Base-by-base conservation (phyloP, 2,113 vertebrate species). In the Numenius arquata region DNA sequence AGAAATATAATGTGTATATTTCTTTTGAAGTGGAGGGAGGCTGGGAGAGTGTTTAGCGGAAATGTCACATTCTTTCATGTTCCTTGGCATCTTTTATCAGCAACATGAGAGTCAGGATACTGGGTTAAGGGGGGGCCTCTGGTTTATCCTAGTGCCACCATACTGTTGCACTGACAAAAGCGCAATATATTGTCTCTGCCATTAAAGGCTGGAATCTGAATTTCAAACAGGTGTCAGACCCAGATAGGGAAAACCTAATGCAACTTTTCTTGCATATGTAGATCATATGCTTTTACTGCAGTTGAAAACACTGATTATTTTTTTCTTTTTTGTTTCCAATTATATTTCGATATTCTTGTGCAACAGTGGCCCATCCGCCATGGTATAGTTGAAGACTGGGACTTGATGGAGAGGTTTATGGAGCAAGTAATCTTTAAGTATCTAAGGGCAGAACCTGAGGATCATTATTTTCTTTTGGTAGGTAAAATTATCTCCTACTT, bases 371-470 rank as follows among this genome's bases (percentile, higher is more conserved):
- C 99, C 26, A 99, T 99, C 55, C 99, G 99, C 89, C 99, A 99
- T 93, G 99, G 99, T 79, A 99, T 99, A 85, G 99, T 99, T 96
- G 99, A 99, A 98, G 99, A 99, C 93, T 99, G 99, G 99, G 99
- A 99, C 95, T 98, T 99, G 80, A 99, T 99, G 99, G 99, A 99
- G 97, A 98, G 99, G 76, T 99, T 99, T 98, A 99, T 99, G 99
- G 99, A 99, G 95, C 99, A 99, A 98, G 98, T 99, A 96, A 99
- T 99, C 97, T 99, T 99, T 97, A 99, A 99, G 94, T 99, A 99
- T 97, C 98, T 99, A 97, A 98, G 99, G 94, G 99, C 99, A 36
- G 99, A 99, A 97, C 99, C 99, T 1, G 99, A 99, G 98, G 99
- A 99, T 92, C 99, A 99, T 98, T 99, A 99, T 98, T 99, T 99